Percentiles rank a stretch among this genome's conserved stretches.
phyloP scores from a whole-genome alignment of 1,140 invertebrate species.

The Drosophila tsacasi region DNA sequence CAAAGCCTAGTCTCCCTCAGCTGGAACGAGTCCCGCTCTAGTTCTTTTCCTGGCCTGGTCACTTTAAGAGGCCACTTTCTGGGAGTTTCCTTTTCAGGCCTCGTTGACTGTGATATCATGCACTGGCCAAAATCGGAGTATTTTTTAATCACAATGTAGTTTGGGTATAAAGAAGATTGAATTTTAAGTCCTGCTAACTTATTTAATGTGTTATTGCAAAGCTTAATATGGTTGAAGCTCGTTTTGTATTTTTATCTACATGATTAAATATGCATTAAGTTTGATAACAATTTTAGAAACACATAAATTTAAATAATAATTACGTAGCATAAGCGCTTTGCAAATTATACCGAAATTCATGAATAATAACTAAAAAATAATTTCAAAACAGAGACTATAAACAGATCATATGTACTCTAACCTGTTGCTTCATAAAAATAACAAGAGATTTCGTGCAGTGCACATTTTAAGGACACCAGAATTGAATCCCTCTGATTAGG shows the following conservation, averaged over 20 bases:
- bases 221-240: background rate
- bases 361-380: background rate
- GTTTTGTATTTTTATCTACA: background rate
- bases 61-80: slow-evolving; percentile 59
- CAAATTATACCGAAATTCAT: background rate
- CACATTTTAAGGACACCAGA: background rate
- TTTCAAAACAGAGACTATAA: too few relatives aligned
- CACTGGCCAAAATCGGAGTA: background rate
- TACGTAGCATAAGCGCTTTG: background rate
- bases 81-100: slow-evolving; percentile 34
- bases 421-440: background rate
- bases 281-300: background rate
- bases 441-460: background rate
- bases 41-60: slow-evolving; percentile 41
- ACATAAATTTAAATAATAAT: background rate
- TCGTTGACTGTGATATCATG: slow-evolving; percentile 53
- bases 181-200: background rate
- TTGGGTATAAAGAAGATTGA: background rate
- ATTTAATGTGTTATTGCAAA: background rate
- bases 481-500: slow-evolving; percentile 35
- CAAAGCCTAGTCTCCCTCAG: slow-evolving; percentile 8
- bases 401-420: background rate
- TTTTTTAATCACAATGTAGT: background rate
- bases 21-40: slow-evolving; percentile 48
- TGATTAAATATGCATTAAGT: background rate